A percentile compares a stretch with the other conserved stretches of the same genome.
These are phyloP conservation scores for Daktulosphaira vitifoliae DNA, from an alignment of 1,140 invertebrate species.

Conservation along the genomic window DNA sequence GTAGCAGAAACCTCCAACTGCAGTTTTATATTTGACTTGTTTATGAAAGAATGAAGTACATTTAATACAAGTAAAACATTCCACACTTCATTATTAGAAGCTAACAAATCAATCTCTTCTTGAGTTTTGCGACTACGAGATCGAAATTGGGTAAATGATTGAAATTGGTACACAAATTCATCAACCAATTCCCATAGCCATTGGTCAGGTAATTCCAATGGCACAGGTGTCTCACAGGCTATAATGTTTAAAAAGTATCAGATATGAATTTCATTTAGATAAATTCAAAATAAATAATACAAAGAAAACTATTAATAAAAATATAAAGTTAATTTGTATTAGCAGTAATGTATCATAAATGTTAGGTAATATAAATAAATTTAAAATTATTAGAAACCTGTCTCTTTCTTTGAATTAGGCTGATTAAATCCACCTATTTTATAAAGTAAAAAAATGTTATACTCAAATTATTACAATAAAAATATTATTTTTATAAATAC, in stretches of 20 bases:
- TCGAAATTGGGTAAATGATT: conserved; percentile 87
- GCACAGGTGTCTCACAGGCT: conserved; percentile 78
- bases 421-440: too few species aligned
- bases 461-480: too few species aligned
- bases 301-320: not conserved
- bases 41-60: conserved; percentile 93
- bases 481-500: too few species aligned
- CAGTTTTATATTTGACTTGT: conserved; percentile 97
- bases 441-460: too few species aligned
- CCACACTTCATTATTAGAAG: conserved; percentile 84
- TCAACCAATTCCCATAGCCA: conserved; percentile 99
- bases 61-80: conserved; percentile 97
- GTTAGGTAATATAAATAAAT: too few species aligned
- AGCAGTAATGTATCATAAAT: not conserved
- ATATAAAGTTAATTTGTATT: not conserved
- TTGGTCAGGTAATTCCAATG: conserved; percentile 89
- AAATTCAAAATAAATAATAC: not conserved
- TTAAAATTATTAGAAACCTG: too few species aligned
- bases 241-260: conserved; percentile 16
- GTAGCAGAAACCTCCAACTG: conserved; percentile 81
- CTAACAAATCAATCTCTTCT: conserved; percentile 69
- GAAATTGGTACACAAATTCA: conserved; percentile 93
- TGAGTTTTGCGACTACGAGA: conserved; percentile 76
- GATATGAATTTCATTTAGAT: not conserved
- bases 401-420: too few species aligned